These are phyloP conservation scores for Boleophthalmus pectinirostris DNA, from an alignment of 2,113 vertebrate genomes.

Conservation along the genomic window DNA sequence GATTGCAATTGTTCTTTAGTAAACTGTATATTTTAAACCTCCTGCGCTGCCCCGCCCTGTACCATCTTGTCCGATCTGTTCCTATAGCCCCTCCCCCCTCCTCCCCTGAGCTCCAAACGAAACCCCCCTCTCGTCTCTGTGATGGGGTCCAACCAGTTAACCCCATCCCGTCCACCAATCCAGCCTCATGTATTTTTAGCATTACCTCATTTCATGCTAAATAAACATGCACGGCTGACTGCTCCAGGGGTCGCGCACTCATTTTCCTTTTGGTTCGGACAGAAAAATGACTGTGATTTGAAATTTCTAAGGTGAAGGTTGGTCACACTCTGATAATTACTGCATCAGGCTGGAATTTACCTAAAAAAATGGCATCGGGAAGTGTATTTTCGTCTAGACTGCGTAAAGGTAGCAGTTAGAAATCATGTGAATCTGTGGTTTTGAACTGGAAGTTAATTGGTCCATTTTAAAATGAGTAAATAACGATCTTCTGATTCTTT, in stretches of 20 bases:
- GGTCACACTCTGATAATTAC: neutral
- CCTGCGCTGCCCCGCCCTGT: neutral
- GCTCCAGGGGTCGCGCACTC: constrained; percentile 6
- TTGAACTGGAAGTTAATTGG: too few species aligned
- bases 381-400: neutral
- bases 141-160: constrained; percentile 65
- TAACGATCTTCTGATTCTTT: too few species aligned
- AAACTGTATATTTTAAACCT: neutral
- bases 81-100: constrained; percentile 16
- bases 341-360: neutral
- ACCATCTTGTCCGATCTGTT: neutral
- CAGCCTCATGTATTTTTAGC: constrained; percentile 56
- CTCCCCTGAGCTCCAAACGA: constrained; percentile 49
- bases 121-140: constrained; percentile 45
- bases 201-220: constrained; percentile 64
- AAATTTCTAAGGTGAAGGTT: neutral
- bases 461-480: too few species aligned
- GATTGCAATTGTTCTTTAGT: neutral
- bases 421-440: too few species aligned
- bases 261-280: neutral
- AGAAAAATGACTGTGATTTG: neutral
- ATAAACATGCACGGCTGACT: constrained; percentile 49
- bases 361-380: neutral
- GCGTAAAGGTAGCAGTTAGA: neutral
- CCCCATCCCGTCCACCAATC: constrained; percentile 17